Percentiles rank a stretch among this genome's conserved stretches.
Evolutionary conservation across 2,113 vertebrate species (phyloP).

Genomic region (Labeo rohita): DNA sequence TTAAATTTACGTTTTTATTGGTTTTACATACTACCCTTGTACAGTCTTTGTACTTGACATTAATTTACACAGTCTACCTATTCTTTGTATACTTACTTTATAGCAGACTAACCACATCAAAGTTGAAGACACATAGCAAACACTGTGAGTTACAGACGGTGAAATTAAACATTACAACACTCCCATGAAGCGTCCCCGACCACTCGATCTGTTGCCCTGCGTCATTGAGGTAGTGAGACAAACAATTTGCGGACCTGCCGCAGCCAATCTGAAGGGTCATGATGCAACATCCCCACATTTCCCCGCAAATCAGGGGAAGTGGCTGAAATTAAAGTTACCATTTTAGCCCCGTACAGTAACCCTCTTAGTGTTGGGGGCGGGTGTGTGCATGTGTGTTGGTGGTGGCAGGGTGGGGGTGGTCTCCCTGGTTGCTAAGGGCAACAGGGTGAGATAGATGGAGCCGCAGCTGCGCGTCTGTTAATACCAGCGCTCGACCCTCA

Average conservation of each 20-base stretch:
- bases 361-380: constrained; percentile 57
- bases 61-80: not conserved
- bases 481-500: constrained; percentile 62
- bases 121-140: not conserved
- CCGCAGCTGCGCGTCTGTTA: constrained; percentile 61
- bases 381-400: constrained; percentile 12
- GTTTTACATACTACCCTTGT: too few relatives aligned
- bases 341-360: constrained; percentile 54
- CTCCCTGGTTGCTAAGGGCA: constrained; percentile 67
- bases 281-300: constrained; percentile 42
- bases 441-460: constrained; percentile 63
- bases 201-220: not conserved
- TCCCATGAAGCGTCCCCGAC: not conserved
- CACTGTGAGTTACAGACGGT: not conserved
- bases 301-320: constrained; percentile 40
- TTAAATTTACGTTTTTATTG: too few relatives aligned
- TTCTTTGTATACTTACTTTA: not conserved
- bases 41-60: not conserved
- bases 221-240: not conserved
- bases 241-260: not conserved
- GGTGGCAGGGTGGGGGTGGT: constrained; percentile 53
- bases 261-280: not conserved
- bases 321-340: constrained; percentile 52
- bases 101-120: not conserved
- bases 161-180: not conserved